Base-by-base conservation (phyloP, 2,113 vertebrate genomes). In the Elachura formosa region DNA sequence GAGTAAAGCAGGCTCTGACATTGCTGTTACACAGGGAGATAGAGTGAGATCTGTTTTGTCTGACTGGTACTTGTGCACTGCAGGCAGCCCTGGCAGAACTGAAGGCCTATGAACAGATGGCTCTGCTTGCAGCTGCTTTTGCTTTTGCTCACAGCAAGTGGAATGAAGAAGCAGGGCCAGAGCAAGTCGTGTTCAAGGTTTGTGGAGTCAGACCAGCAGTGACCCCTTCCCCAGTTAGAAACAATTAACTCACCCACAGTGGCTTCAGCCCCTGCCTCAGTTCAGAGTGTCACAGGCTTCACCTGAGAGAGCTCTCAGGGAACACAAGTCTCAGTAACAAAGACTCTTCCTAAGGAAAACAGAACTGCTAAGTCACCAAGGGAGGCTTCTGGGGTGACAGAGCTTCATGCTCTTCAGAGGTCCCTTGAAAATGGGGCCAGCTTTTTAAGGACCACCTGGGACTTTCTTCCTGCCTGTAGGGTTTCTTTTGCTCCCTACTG, bases 81-180 rank as follows among this genome's bases (percentile, higher is more conserved):
- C 94, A 99, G 99, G 94, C 96, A 45, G 95, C 98, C n/a, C 48
- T 95, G 8, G 95, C 97, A 49, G 99, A 99, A 90, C 56, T 97
- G 15, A 97, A 94, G 48, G 97, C 97, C 51, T 99, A 99, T 52
- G 97, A 98, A 48, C 98, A 99, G 96, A 99, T 99, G 98, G 98
- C 99, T 26, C 97, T 99, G 43, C 71, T 98, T 10, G 97, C 98
- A 52, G 96, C 98, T 8, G 97, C 98, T 25, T 98, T 98, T 64
- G 98, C 98, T 6, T 99, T 99, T 91, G 92, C 97, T 4, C 97
- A 98, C 98, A 99, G 99, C 97, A 98, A 97, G 73, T 99, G 99
- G 99, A 99, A 99, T 33, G 24, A 83, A 31, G 49, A 82, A 31
- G 98, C 98, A 59, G 97, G 97, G 21, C 84, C 95, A 14, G 96